A percentile compares a stretch with the other conserved stretches of the same genome.
phyloP scores from a whole-genome alignment of 2,888 invertebrate species.

The Drepana falcataria region DNA sequence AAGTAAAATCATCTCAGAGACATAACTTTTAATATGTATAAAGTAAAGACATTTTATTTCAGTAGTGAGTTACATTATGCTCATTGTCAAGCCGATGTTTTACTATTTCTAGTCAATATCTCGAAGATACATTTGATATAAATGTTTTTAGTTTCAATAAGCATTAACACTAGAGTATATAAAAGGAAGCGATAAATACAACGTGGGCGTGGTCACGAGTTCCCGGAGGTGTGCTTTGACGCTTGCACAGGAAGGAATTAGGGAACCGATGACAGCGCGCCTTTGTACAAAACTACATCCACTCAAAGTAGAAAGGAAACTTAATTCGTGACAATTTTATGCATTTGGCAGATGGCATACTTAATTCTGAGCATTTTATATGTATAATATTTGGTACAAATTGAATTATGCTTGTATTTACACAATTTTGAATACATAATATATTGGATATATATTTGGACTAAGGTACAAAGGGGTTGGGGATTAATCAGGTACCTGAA shows the following conservation, averaged over 20 bases:
- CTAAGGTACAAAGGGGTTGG: too few species aligned
- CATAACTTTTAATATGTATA: too few species aligned
- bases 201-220: conserved; percentile 54
- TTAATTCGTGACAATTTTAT: neutral
- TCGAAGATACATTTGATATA: conserved; percentile 3
- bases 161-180: conserved; percentile 41
- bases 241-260: conserved; percentile 41
- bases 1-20: too few species aligned
- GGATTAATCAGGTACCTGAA: too few species aligned
- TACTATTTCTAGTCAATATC: neutral
- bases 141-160: conserved; percentile 34
- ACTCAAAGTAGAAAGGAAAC: neutral
- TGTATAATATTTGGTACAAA: too few species aligned
- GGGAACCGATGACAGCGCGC: conserved; percentile 46
- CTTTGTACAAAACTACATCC: conserved; percentile 13
- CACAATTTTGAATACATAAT: too few species aligned
- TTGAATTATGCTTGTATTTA: too few species aligned
- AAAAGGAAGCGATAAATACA: conserved; percentile 68
- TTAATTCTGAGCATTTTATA: too few species aligned
- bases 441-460: too few species aligned
- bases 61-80: too few species aligned
- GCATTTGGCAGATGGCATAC: neutral
- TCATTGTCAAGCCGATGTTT: too few species aligned
- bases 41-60: too few species aligned
- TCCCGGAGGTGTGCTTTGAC: conserved; percentile 64